Conservation (phyloP, 2,113 vertebrate species). For the Tachysurus vachellii region DNA sequence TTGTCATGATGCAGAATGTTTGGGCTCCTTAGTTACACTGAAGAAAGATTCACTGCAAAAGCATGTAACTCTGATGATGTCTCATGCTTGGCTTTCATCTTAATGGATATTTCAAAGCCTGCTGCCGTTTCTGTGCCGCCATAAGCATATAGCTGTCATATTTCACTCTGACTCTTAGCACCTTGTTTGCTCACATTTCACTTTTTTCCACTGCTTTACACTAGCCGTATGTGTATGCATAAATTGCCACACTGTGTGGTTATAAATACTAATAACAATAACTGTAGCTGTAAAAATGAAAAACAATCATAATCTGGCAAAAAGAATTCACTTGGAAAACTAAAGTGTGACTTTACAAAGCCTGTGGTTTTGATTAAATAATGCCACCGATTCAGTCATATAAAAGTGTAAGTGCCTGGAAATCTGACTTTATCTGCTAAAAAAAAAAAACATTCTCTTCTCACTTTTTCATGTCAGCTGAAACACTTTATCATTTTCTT, state of each 20-base stretch:
- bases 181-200: conserved; percentile 33
- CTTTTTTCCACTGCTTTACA: conserved; percentile 43
- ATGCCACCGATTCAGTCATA: not conserved
- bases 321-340: not conserved
- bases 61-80: conserved; percentile 38
- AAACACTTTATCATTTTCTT: not conserved
- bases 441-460: not conserved
- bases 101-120: conserved; percentile 41
- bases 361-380: not conserved
- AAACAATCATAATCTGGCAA: conserved; percentile 10
- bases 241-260: conserved; percentile 31
- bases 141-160: conserved; percentile 31
- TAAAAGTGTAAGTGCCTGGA: not conserved
- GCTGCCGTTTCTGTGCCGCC: conserved; percentile 30
- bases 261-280: conserved; percentile 49
- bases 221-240: conserved; percentile 18
- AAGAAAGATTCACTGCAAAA: not conserved
- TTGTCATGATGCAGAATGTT: not conserved
- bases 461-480: not conserved
- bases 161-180: conserved; percentile 45
- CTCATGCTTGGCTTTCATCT: conserved; percentile 31
- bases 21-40: not conserved
- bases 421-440: not conserved
- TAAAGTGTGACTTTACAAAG: not conserved
- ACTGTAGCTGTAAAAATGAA: conserved; percentile 41